Evolutionary conservation across 2,113 vertebrate genomes (phyloP).

Genomic region (Equus przewalskii): DNA sequence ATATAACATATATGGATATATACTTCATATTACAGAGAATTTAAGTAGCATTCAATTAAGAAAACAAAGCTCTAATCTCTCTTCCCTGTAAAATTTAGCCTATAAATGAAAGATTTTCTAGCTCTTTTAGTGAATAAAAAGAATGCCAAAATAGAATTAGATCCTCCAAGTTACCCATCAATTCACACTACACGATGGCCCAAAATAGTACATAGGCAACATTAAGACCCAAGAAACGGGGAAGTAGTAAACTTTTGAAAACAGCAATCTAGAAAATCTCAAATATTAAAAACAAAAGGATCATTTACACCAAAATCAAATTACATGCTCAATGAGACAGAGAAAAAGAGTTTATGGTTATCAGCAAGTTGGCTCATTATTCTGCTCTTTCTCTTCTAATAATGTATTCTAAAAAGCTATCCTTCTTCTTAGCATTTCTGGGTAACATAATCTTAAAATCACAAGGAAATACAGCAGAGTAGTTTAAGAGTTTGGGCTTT

Average conservation of each 20-base stretch:
- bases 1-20: background rate
- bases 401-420: background rate
- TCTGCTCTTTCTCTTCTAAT: background rate
- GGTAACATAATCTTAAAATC: constrained; percentile 37
- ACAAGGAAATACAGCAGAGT: background rate
- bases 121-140: constrained; percentile 45
- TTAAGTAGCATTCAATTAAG: constrained; percentile 21
- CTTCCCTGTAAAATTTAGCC: background rate
- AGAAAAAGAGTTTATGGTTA: background rate
- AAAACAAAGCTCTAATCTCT: background rate
- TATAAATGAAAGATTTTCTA: background rate
- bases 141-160: background rate
- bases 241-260: background rate
- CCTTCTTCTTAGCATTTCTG: background rate
- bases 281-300: background rate
- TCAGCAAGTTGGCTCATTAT: background rate
- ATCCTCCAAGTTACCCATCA: background rate
- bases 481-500: background rate
- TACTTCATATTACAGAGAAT: background rate
- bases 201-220: background rate
- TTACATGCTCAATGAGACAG: background rate
- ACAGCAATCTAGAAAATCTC: constrained; percentile 9
- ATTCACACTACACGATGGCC: constrained; percentile 11
- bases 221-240: background rate
- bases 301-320: background rate